phyloP scores from a whole-genome alignment of 1,140 invertebrate species.

The Ostrea denselamellosa region DNA sequence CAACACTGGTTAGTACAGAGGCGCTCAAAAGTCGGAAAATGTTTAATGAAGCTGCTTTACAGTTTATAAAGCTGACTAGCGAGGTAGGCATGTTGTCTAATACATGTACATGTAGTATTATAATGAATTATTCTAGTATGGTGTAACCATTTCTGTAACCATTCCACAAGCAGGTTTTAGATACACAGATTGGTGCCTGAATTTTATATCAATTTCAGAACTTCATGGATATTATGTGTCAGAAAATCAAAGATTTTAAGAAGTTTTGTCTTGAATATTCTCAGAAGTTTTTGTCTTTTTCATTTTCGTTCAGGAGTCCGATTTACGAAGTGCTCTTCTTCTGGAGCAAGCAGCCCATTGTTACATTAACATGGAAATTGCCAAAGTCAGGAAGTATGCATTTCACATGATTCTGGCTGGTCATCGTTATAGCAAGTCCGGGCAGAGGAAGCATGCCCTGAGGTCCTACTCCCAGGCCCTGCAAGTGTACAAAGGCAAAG shows the following conservation, averaged over 20 bases:
- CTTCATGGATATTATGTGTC: not conserved
- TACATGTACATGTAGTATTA: not conserved
- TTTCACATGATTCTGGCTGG: constrained; percentile 98
- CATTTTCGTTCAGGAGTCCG: constrained; percentile 74
- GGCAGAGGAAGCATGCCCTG: constrained; percentile 88
- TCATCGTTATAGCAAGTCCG: constrained; percentile 92
- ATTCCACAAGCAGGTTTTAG: no score
- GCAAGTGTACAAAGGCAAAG: constrained; percentile 89
- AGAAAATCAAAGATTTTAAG: not conserved
- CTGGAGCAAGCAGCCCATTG: constrained; percentile 97
- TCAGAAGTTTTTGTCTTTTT: constrained; percentile 32
- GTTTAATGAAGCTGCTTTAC: constrained; percentile 93
- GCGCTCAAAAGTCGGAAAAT: constrained; percentile 88
- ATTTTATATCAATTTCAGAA: not conserved
- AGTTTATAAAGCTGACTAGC: constrained; percentile 95
- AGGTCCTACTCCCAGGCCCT: constrained; percentile 95
- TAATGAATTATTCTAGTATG: not conserved
- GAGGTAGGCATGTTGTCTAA: constrained; percentile 82
- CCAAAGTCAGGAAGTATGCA: constrained; percentile 95
- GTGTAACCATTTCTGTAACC: not conserved
- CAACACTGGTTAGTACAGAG: constrained; percentile 92
- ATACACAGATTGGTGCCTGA: not conserved
- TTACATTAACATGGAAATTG: constrained; percentile 87
- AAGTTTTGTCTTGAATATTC: not conserved
- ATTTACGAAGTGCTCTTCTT: constrained; percentile 89